Evolutionary conservation across 2,888 invertebrate genomes (phyloP), one percentile per base, ranked within the genome.

Genomic region (Gibbula magus): DNA sequence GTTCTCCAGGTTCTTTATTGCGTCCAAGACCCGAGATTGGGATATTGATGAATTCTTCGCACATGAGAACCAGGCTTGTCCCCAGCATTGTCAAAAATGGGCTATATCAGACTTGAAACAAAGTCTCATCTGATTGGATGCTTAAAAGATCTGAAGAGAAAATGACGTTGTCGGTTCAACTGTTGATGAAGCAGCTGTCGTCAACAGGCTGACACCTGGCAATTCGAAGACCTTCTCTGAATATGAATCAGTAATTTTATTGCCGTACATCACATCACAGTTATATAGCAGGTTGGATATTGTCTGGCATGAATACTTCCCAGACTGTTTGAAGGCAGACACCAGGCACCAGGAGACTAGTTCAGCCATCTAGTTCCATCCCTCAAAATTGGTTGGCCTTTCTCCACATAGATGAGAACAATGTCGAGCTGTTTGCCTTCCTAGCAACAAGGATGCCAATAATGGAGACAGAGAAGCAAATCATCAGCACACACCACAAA

Each of bases 341-440:
- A 78, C 82, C 16, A 32, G 81, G 79, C n/a, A 25, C 78, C 20
- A 53, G 70, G 7, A 75, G 81, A 67, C 54, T 78, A 20, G 78
- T 83, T 25, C 51, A 77, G 32, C 66, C 67, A 5, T 39, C 66
- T n/a, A 66, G 61, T 20, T 32, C 67, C 32, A 56, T 77, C 18
- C 77, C 83, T 61, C 39, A 76, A 45, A 83, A 82, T 54, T 80
- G 82, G 82, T 51, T 32, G 18, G 51, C 8, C 20, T 83, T 83
- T 54, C 74, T 82, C 16, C n/a, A 75, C 20, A 22, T 56, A 29
- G 73, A 66, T 22, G 67, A 53, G n/a, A 25, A 78, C 54, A 56
- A 76, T 20, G 54, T 77, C 18, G 52, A 2, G 51, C 39, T 77
- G 25, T 77, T 81, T 25, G 29, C 75, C 5, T 81, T 45, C 66